Conservation (phyloP, 1,140 invertebrate genomes). For the Araneus ventricosus region DNA sequence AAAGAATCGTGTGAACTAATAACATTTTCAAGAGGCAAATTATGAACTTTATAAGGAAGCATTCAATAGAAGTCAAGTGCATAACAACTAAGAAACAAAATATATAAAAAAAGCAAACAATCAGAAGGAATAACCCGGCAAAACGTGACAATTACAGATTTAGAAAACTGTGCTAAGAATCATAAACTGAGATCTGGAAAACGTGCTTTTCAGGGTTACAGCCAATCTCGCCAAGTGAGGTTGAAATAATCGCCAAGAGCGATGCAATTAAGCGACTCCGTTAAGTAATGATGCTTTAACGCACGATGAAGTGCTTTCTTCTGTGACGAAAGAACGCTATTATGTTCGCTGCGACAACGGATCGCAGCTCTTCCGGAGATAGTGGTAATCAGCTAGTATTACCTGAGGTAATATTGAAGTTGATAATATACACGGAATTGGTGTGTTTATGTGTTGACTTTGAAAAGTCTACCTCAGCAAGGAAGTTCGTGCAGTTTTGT, state of each 20-base stretch:
- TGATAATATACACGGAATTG: background rate
- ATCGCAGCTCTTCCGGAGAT: background rate
- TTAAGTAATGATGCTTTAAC: background rate
- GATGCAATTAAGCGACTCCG: background rate
- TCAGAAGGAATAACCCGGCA: background rate
- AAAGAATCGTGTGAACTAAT: too few species aligned
- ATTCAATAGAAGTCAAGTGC: background rate
- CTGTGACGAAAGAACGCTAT: background rate
- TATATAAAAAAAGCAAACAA: background rate
- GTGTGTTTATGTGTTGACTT: background rate
- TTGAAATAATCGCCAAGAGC: slow-evolving; percentile 2
- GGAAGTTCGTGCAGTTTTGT: too few species aligned
- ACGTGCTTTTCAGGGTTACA: slow-evolving; percentile 14
- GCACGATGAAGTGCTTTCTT: background rate
- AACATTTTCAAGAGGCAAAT: background rate
- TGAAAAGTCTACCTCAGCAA: too few species aligned
- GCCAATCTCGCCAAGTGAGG: slow-evolving; percentile 14
- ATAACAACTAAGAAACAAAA: background rate
- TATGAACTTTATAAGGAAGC: background rate
- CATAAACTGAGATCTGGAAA: background rate
- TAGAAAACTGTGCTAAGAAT: slow-evolving; percentile 43
- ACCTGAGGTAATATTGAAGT: background rate
- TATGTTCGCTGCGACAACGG: background rate
- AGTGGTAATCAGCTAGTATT: background rate
- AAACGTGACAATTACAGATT: background rate